Evolutionary conservation across 2,113 vertebrate genomes (phyloP).

Genomic region (Acrocephalus kingi): DNA sequence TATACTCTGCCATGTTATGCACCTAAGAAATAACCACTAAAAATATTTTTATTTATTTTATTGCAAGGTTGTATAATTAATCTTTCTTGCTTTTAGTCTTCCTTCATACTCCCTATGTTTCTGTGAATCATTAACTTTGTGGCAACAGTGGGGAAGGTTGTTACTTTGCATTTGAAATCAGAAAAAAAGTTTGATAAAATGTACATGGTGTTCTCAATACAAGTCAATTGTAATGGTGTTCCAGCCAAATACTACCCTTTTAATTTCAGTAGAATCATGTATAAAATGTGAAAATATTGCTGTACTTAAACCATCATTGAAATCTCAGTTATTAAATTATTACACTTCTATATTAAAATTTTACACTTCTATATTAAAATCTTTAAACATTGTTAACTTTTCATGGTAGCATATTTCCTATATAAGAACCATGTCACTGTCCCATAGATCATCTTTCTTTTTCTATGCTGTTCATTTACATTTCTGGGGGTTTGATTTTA

Average conservation of each 20-base stretch:
- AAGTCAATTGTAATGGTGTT: neutral
- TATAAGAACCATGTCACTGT: neutral
- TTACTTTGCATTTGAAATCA: neutral
- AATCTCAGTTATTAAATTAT: neutral
- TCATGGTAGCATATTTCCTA: neutral
- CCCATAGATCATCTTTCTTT: neutral
- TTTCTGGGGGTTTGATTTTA: neutral
- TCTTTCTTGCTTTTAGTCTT: neutral
- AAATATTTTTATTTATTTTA: neutral
- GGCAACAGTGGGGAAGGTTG: neutral
- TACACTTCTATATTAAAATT: neutral
- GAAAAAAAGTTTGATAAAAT: neutral
- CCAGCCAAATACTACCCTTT: neutral
- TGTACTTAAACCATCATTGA: neutral
- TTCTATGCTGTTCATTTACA: neutral
- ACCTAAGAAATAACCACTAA: neutral
- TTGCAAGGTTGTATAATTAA: neutral
- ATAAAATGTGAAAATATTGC: neutral
- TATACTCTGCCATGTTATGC: neutral
- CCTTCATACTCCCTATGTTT: neutral
- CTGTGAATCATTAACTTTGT: neutral
- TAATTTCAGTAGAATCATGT: neutral
- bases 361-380: neutral
- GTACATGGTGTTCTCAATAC: neutral
- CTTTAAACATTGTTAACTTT: neutral